Evolutionary conservation across 2,113 vertebrate genomes (phyloP).

Genomic region (Notechis scutatus): DNA sequence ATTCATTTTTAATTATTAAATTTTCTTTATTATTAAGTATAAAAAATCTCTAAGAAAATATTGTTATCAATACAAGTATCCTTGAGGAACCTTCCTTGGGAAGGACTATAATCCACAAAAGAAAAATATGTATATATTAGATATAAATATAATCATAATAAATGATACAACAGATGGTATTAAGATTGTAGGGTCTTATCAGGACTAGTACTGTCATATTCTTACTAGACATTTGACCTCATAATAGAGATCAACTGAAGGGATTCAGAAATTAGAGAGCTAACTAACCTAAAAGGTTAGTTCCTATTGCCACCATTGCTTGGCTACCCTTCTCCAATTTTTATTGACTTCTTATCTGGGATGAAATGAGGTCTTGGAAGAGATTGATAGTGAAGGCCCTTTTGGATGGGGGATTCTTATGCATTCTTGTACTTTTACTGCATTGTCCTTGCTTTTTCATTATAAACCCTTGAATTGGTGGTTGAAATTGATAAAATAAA

Average conservation of each 20-base stretch:
- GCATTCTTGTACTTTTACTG: neutral
- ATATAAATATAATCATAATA: neutral
- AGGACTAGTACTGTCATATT: neutral
- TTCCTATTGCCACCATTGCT: neutral
- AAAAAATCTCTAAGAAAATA: neutral
- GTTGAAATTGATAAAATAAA: neutral
- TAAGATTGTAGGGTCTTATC: neutral
- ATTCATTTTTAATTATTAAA: neutral
- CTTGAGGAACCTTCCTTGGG: neutral
- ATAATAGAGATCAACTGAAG: neutral
- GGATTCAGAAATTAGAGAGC: neutral
- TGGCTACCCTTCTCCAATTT: too few species aligned
- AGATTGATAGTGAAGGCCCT: neutral
- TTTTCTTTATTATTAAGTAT: neutral
- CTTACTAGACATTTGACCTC: neutral
- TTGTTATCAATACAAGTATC: neutral
- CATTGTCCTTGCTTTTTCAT: neutral
- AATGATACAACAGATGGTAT: neutral
- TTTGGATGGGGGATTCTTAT: neutral
- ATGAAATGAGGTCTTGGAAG: neutral
- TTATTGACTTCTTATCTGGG: neutral
- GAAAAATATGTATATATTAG: neutral
- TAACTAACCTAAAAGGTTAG: neutral
- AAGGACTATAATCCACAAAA: neutral
- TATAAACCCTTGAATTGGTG: neutral